Evolutionary conservation across 1,140 invertebrate species (phyloP), one percentile per base, ranked within the genome.

Genomic region (Rhagoletis zephyria): DNA sequence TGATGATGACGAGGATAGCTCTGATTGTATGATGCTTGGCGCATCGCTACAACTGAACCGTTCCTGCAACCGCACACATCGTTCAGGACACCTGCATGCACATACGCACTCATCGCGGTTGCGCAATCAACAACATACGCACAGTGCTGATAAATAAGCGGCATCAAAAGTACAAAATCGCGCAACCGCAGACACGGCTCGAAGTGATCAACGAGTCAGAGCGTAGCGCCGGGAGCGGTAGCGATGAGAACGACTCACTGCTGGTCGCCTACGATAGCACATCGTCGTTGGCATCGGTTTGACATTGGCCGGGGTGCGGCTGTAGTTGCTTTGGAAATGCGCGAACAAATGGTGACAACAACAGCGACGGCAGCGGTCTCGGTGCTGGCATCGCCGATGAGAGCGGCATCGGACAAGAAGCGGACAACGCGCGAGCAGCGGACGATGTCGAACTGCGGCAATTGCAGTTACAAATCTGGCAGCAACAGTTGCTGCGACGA

Each of bases 261-360:
- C 89, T 94, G 74, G 93, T 93, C 67, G 93, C 92, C 87, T 93
- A 93, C 88, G 93, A 93, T 89, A 93, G 91, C 88, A 90, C 90
- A 89, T 93, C 93, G 51, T 91, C 93, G 85, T 89, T 93, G 89
- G 91, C 91, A 90, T 93, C 93, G 86, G 92, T 93, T 91, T 93
- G 92, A 93, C 92, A 93, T 91, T 91, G 91, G 91, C 91, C 91
- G 89, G 91, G 16, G 74, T 81, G 74, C 48, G 51, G n/a, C 56
- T 90, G 91, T 89, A 86, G 91, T 88, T 89, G 89, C 90, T 89
- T 87, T 91, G 89, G 91, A 92, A 89, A 88, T 92, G 90, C 91
- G 90, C 9, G 86, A 88, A 63, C 2, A n/a, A 65, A 65, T 87
- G 88, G 88, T 89, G 89, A n/a, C 87, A 30, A 16, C 60, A n/a